A percentile compares a stretch with the other conserved stretches of the same genome.
Conservation (phyloP, 2,113 vertebrate genomes). For the Scolopax mira region DNA sequence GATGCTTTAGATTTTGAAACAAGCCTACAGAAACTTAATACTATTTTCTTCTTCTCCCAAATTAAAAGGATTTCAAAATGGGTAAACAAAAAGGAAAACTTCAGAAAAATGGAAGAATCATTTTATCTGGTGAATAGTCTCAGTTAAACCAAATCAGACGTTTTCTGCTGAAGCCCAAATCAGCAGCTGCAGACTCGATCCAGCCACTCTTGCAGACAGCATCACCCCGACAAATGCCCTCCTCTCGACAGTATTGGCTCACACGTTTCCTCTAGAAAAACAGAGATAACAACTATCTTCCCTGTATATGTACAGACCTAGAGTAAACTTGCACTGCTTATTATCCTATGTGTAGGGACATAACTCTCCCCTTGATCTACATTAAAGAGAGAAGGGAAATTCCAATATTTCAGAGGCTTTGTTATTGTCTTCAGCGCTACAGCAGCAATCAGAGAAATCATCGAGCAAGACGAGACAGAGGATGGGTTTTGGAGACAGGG, state of each 20-base stretch:
- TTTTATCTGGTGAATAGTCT: not conserved
- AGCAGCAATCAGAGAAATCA: not conserved
- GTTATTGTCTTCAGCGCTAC: not conserved
- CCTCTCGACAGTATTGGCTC: not conserved
- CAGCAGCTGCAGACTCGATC: not conserved
- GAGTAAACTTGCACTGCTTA: not conserved
- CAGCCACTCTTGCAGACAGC: not conserved
- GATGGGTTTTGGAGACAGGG: not conserved
- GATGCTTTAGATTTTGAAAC: not conserved
- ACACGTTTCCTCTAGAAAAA: not conserved
- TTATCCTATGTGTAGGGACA: not conserved
- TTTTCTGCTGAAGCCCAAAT: not conserved
- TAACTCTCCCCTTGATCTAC: constrained; percentile 3
- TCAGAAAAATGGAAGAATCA: not conserved
- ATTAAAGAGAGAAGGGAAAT: constrained; percentile 19
- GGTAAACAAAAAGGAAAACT: not conserved
- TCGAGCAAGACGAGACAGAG: not conserved
- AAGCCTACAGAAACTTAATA: not conserved
- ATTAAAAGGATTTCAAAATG: not conserved
- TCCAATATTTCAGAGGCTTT: not conserved
- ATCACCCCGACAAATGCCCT: not conserved
- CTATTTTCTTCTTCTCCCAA: not conserved
- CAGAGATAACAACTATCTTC: not conserved
- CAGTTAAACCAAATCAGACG: not conserved
- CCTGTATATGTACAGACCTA: not conserved